phyloP scores from a whole-genome alignment of 2,113 vertebrate genomes.

The Lipophrys pholis region DNA sequence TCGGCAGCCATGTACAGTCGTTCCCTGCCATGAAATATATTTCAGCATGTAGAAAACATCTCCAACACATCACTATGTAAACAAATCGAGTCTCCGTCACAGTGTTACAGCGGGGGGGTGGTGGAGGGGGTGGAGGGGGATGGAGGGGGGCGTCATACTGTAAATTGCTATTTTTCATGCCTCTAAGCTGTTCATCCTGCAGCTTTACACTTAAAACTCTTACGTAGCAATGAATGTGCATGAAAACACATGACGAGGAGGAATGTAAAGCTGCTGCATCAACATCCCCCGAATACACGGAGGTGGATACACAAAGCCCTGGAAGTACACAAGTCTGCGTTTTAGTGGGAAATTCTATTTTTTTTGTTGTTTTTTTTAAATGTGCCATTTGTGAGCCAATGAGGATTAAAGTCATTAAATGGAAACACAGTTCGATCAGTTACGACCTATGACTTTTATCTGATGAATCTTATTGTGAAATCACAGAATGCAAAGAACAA shows the following conservation, averaged over 20 bases:
- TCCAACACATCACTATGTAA: slow-evolving; percentile 65
- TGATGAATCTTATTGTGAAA: too few relatives aligned
- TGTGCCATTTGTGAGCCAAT: slow-evolving; percentile 33
- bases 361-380: background rate
- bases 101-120: slow-evolving; percentile 49
- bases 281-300: slow-evolving; percentile 4
- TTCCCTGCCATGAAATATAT: slow-evolving; percentile 47
- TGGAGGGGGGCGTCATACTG: slow-evolving; percentile 18
- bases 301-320: background rate
- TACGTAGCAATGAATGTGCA: slow-evolving; percentile 10
- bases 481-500: too few relatives aligned
- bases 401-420: slow-evolving; percentile 19
- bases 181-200: slow-evolving; percentile 34
- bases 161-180: slow-evolving; percentile 18
- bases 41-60: slow-evolving; percentile 57
- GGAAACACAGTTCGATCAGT: slow-evolving; percentile 2
- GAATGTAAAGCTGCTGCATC: slow-evolving; percentile 52
- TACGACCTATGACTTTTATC: too few relatives aligned
- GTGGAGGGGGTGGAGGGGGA: too few relatives aligned
- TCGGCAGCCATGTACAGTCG: slow-evolving; percentile 30
- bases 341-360: background rate
- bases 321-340: slow-evolving; percentile 13
- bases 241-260: slow-evolving; percentile 23
- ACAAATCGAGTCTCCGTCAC: slow-evolving; percentile 59
- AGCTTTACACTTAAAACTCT: slow-evolving; percentile 37